Conservation (phyloP, 1,140 invertebrate species). For the Philotrypesis tridentata region DNA sequence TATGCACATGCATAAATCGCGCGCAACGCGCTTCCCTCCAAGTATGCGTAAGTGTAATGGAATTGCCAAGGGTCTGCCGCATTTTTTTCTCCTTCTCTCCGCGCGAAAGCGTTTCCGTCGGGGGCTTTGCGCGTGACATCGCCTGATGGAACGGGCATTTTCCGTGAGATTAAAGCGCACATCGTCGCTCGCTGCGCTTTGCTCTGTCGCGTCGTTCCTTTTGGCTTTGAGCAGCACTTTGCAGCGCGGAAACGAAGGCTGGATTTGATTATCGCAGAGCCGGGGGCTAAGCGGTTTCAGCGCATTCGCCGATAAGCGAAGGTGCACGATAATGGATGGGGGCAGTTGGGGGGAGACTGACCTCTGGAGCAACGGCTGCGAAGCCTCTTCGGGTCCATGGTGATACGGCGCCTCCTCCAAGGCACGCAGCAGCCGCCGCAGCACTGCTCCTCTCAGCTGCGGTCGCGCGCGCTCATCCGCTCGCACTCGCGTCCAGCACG, state of each 20-base stretch:
- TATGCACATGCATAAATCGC: not conserved
- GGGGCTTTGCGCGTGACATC: not conserved
- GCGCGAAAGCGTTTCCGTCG: too few species aligned
- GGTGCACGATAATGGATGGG: too few species aligned
- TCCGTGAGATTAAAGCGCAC: not conserved
- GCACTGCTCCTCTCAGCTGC: not conserved
- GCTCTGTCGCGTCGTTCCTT: too few species aligned
- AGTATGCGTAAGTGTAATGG: not conserved
- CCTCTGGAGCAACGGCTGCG: not conserved
- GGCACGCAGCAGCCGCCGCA: not conserved
- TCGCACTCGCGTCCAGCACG: not conserved
- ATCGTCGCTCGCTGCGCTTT: not conserved
- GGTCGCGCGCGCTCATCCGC: not conserved
- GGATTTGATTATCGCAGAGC: not conserved
- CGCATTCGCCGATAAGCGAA: not conserved
- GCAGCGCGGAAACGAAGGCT: not conserved
- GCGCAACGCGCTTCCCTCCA: not conserved
- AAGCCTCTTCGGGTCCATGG: not conserved
- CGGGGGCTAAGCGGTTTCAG: not conserved
- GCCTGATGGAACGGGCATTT: not conserved
- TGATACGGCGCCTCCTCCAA: not conserved
- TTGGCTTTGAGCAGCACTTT: not conserved
- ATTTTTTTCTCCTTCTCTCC: not conserved
- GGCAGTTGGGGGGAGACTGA: too few species aligned
- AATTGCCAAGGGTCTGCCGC: not conserved